phyloP scores from a whole-genome alignment of 1,140 invertebrate species.

The Liolophura sinensis region DNA sequence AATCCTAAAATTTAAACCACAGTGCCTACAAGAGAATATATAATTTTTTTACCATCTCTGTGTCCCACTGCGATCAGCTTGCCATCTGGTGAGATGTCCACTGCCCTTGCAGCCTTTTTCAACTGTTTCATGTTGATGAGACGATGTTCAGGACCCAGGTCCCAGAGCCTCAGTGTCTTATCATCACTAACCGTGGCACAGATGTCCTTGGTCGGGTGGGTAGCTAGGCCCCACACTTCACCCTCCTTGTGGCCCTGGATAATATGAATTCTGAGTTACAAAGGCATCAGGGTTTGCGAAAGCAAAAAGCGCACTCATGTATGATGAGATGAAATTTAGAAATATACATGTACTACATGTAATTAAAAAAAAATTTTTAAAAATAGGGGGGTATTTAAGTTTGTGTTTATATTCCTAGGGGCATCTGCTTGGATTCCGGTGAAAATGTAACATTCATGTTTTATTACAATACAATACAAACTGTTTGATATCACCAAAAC shows the following conservation, averaged over 20 bases:
- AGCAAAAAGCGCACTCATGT: constrained; percentile 1
- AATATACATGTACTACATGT: background rate
- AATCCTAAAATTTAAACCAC: no score
- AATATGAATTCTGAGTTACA: no score
- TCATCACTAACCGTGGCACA: constrained; percentile 59
- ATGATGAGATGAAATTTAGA: background rate
- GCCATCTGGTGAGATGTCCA: constrained; percentile 55
- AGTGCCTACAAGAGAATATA: background rate
- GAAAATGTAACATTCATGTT: no score
- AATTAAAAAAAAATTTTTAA: no score
- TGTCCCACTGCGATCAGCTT: constrained; percentile 54
- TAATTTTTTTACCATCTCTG: constrained; percentile 49
- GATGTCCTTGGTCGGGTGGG: constrained; percentile 47
- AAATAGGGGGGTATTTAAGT: no score
- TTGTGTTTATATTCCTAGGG: no score
- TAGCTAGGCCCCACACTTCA: constrained; percentile 58
- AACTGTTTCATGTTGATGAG: constrained; percentile 53
- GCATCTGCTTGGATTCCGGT: no score
- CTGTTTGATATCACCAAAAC: no score
- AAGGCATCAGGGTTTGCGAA: background rate
- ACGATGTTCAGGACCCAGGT: constrained; percentile 33
- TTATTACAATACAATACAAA: no score
- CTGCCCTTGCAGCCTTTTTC: constrained; percentile 50
- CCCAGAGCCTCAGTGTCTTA: constrained; percentile 55
- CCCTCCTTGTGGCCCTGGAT: constrained; percentile 56